Base-by-base conservation (phyloP, 2,113 vertebrate species). In the Cacatua alba region DNA sequence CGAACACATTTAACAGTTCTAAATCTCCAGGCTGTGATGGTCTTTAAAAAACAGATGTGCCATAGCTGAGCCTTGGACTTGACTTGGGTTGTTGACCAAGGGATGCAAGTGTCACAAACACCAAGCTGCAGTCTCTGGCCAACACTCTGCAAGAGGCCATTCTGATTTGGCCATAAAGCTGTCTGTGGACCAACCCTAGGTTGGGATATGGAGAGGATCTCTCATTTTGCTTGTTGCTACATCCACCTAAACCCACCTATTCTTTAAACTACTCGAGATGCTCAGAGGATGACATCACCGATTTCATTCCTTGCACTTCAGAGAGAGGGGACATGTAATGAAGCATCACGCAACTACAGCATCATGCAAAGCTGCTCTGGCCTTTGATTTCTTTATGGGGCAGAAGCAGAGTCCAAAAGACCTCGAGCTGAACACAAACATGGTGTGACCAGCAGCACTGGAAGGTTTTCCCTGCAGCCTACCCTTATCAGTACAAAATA, bases 381-480 rank as follows among this genome's bases (percentile, higher is more conserved):
- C 9, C 41, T 70, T 55, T 10, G 39, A 11, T n/a, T 76, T 28
- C 37, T 48, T 37, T 20, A 31, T 28, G 48, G 48, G 29, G 43
- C 63, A 62, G 48, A 46, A 64, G 57, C 37, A 5, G 13, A 41
- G 13, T 14, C 35, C 29, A 19, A 41, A 0, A 41, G 64, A 46
- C 13, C 14, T 65, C 0, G 1, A 37, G 39, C 6, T 6, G 16
- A 79, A 29, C 28, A 41, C 21, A 70, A 23, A 18, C 0, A 1
- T 9, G 41, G 44, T 25, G 41, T 5, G 20, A 75, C 24, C 51
- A 65, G 63, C 71, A 92, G 35, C 44, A 35, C 1, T 10, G 64
- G 44, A 63, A 53, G 44, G 26, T 46, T 68, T 63, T 49, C 52
- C 49, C 76, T 62, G 49, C 59, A 86, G 82, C 65, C 62, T 9